phyloP scores from a whole-genome alignment of 2,797 vertebrate genomes.

The Adelosebastes latens region DNA sequence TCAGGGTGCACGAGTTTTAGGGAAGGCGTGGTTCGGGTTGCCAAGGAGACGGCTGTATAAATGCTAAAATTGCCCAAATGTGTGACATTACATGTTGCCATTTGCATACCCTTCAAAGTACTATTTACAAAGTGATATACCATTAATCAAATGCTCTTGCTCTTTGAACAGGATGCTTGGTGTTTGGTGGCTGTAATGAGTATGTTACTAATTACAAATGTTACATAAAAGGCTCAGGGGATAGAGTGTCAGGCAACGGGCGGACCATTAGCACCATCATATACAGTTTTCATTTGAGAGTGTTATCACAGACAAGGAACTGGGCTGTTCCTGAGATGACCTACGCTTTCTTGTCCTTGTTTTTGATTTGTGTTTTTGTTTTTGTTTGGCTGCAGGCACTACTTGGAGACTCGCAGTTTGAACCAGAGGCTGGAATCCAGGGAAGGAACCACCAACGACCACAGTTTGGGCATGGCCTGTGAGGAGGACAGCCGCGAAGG shows the following conservation, averaged over 20 bases:
- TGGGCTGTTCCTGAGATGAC: neutral
- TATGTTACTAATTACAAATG: slow-evolving; percentile 71
- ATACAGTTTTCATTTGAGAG: slow-evolving; percentile 43
- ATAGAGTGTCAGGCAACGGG: slow-evolving; percentile 54
- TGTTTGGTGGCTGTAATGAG: slow-evolving; percentile 45
- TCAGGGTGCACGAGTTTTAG: slow-evolving; percentile 3
- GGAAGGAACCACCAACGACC: slow-evolving; percentile 77
- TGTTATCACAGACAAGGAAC: slow-evolving; percentile 18
- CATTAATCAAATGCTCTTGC: slow-evolving; percentile 11
- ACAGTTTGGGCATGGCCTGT: slow-evolving; percentile 83
- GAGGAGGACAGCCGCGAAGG: slow-evolving; percentile 73
- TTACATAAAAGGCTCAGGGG: slow-evolving; percentile 58
- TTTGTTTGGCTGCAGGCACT: slow-evolving; percentile 81
- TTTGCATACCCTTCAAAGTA: neutral
- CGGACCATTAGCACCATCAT: slow-evolving; percentile 24
- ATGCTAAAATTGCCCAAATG: neutral
- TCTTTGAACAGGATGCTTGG: slow-evolving; percentile 24
- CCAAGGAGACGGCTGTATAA: neutral
- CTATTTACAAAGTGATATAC: slow-evolving; percentile 14
- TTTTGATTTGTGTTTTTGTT: slow-evolving; percentile 22
- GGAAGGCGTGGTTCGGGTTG: neutral
- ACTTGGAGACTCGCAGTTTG: slow-evolving; percentile 88
- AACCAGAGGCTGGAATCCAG: slow-evolving; percentile 86
- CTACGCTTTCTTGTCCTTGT: neutral
- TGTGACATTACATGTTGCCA: neutral